Evolutionary conservation across 2,888 invertebrate species (phyloP), one percentile per base, ranked within the genome.

Genomic region (Amblyjoppa fuscipennis): DNA sequence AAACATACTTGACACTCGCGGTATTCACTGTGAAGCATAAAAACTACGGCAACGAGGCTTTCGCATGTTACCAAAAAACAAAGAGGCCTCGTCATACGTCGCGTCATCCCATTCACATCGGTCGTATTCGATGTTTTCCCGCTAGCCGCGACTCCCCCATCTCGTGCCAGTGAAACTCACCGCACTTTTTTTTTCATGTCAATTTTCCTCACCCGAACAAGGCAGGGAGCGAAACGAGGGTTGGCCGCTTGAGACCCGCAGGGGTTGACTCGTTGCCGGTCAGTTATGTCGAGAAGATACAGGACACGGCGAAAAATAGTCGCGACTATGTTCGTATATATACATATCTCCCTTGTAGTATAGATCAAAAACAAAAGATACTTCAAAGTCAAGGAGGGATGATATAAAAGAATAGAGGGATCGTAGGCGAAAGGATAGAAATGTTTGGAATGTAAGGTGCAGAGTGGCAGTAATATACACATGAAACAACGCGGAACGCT

Each of bases 221-320:
- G 56, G 74, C 34, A 25, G 69, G 59, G 78, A 73, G 68, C 53
- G 49, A 34, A 34, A 53, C 73, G 73, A 80, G 61, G 68, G 49
- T 76, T 77, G 59, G 25, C 73, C 53, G 51, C 69, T 71, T 31
- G 68, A 74, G 45, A 34, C 71, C 78, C 82, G 73, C 31, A 56
- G 82, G 87, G 87, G 68, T 86, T 85, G 84, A 83, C 81, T 69
- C 74, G 78, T 81, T 74, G 69, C 78, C 53, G 73, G 20, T 73
- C 56, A 38, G 34, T 56, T n/a, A 56, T 41, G 59, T 71, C 66
- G 45, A 66, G 70, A 69, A 74, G 70, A 41, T n/a, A 73, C 13
- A 38, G 78, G 51, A 78, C 61, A 78, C 68, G 16, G n/a, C 77
- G 28, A 45, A 70, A 13, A 76, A 3, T 9, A 56, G 34, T 6